Percentiles rank a stretch among this genome's conserved stretches.
These are phyloP conservation scores for Martes flavigula DNA, from an alignment of 2,797 vertebrate genomes.

Conservation along the genomic window DNA sequence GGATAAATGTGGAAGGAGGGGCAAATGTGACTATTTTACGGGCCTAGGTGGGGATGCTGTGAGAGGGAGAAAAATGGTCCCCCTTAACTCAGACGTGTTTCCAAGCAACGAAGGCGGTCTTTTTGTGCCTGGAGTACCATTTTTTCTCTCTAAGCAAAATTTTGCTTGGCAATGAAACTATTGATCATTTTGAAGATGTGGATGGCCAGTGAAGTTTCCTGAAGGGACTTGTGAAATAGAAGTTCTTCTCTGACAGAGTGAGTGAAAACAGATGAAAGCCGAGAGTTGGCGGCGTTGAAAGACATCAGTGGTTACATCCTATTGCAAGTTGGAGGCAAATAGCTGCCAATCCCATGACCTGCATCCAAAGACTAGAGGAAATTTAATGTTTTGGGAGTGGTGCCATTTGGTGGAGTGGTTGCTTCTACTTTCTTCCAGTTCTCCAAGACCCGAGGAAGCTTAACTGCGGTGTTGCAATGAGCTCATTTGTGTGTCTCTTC, in stretches of 20 bases:
- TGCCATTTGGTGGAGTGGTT: background rate
- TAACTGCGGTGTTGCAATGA: background rate
- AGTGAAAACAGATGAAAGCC: slow-evolving; percentile 47
- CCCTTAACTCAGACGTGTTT: slow-evolving; percentile 8
- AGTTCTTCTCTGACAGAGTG: slow-evolving; percentile 1
- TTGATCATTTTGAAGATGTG: slow-evolving; percentile 41
- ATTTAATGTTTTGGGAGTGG: background rate
- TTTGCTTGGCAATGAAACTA: slow-evolving; percentile 48
- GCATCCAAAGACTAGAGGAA: background rate
- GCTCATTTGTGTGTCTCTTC: background rate
- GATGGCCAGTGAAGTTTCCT: background rate
- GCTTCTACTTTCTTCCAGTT: background rate
- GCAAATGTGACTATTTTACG: background rate
- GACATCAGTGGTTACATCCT: background rate
- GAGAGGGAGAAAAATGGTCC: slow-evolving; percentile 34
- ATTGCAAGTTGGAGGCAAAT: background rate
- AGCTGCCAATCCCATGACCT: background rate
- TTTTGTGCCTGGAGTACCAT: background rate
- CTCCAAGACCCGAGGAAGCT: background rate
- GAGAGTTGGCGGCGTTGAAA: background rate
- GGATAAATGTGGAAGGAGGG: background rate
- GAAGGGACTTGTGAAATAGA: slow-evolving; percentile 34
- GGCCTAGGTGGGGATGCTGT: background rate
- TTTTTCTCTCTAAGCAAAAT: background rate
- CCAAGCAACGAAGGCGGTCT: background rate